Base-by-base conservation (phyloP, 2,113 vertebrate species). In the Strigops habroptila region DNA sequence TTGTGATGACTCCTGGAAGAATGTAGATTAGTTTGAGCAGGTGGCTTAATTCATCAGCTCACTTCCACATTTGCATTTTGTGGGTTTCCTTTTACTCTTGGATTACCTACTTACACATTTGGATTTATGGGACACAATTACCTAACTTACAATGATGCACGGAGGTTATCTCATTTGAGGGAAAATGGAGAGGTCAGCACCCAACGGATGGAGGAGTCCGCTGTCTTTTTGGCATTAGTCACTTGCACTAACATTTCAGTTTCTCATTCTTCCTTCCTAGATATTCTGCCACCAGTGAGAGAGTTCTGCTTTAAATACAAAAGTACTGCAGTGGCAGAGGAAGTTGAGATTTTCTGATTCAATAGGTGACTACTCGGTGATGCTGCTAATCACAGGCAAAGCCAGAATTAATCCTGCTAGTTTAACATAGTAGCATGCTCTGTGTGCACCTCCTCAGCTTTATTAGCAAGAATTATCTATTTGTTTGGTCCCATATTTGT, bases 1-100 rank as follows among this genome's bases (percentile, higher is more conserved):
- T 90, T 85, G 59, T 76, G 67, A 39, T 88, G 65, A 59, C 82
- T 77, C 73, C 73, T 94, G 86, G 48, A 91, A 68, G 62, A 92
- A 91, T 63, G 64, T 82, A 84, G 80, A 92, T 95, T 25, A 95
- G 33, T 75, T 92, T 82, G 83, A 64, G 21, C 92, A 91, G 65
- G 60, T 7, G 2, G 55, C 53, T 96, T 55, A 49, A 6, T 86
- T 86, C 51, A 70, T 86, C 80, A 82, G 24, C 71, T 89, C 1
- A 0, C 60, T 93, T 87, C 64, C 62, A 79, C 31, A 28, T 18
- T 86, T 78, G 49, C 25, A 88, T 93, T 91, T 88, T 44, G 10
- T 67, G 39, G 6, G 1, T 82, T 92, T 95, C 60, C 41, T 85
- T 92, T 89, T 84, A 44, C 16, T 87, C 43, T 78, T 78, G 75